Evolutionary conservation across 2,797 vertebrate genomes (phyloP).

Genomic region (Onychomys torridus): DNA sequence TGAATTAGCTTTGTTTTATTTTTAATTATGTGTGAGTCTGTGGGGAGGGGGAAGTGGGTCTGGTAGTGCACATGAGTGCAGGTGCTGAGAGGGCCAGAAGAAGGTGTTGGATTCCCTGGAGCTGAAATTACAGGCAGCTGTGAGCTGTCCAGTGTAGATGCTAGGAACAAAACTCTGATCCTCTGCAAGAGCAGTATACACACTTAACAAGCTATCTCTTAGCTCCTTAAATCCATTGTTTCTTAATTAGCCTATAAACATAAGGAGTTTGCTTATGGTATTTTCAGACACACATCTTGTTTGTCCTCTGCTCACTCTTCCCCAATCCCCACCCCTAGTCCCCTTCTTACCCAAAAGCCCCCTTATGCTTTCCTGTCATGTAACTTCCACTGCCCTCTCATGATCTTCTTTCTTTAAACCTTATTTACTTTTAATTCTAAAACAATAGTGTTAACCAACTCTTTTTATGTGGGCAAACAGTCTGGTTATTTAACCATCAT

Average conservation of each 20-base stretch:
- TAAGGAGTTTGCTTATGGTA: neutral
- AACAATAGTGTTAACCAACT: neutral
- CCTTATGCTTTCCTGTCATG: neutral
- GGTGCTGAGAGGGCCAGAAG: neutral
- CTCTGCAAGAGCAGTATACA: neutral
- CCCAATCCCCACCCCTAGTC: neutral
- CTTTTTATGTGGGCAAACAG: neutral
- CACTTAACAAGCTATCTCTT: neutral
- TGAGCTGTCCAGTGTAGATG: neutral
- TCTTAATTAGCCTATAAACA: neutral
- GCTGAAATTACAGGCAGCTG: neutral
- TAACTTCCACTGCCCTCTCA: neutral
- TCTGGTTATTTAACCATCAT: neutral
- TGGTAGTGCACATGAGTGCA: fast-evolving
- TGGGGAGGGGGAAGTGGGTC: neutral
- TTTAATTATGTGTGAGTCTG: neutral
- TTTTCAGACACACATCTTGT: neutral
- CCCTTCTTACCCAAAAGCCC: neutral
- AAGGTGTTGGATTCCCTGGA: neutral
- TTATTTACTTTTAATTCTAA: neutral
- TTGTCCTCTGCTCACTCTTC: too few relatives aligned
- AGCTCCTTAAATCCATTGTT: neutral
- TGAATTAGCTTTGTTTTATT: neutral
- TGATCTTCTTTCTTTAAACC: neutral
- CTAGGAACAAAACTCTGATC: neutral